Percentiles rank a stretch among this genome's conserved stretches.
These are phyloP conservation scores for Loripinus fragilis DNA, from an alignment of 2,888 invertebrate species.

Conservation along the genomic window DNA sequence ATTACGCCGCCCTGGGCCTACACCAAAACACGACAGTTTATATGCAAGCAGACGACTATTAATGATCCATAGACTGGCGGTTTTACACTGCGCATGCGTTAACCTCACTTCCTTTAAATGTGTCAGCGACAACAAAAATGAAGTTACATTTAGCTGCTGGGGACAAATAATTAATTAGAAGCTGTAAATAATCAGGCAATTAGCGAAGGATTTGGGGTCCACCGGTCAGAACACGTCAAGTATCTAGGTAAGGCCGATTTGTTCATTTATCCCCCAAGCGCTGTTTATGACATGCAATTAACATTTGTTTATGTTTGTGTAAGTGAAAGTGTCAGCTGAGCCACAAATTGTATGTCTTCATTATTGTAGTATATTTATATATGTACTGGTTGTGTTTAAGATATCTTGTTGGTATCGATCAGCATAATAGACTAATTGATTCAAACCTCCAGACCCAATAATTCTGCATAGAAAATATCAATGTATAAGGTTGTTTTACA, in stretches of 20 bases:
- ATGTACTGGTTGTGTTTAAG: not conserved
- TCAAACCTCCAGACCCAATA: too few relatives aligned
- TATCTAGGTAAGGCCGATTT: not conserved
- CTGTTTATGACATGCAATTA: constrained; percentile 2
- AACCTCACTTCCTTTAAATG: not conserved
- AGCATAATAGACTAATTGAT: too few relatives aligned
- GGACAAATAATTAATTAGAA: constrained; percentile 3
- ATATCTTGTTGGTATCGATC: not conserved
- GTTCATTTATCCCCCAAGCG: not conserved
- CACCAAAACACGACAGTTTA: constrained; percentile 1
- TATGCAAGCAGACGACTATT: constrained; percentile 8
- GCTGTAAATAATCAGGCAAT: not conserved
- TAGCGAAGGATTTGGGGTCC: not conserved
- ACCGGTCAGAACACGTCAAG: constrained; percentile 8
- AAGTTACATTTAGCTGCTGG: not conserved
- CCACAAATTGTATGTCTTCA: too few relatives aligned
- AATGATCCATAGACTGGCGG: constrained; percentile 5
- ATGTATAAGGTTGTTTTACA: too few relatives aligned
- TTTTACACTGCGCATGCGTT: constrained; percentile 3
- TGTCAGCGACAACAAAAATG: constrained; percentile 7
- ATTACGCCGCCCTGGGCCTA: constrained; percentile 16
- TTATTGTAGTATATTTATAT: too few relatives aligned
- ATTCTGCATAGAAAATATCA: too few relatives aligned
- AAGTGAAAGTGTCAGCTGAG: not conserved
- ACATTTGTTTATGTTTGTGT: not conserved